Conservation (phyloP, 2,888 invertebrate genomes). For the Cloeon dipterum region DNA sequence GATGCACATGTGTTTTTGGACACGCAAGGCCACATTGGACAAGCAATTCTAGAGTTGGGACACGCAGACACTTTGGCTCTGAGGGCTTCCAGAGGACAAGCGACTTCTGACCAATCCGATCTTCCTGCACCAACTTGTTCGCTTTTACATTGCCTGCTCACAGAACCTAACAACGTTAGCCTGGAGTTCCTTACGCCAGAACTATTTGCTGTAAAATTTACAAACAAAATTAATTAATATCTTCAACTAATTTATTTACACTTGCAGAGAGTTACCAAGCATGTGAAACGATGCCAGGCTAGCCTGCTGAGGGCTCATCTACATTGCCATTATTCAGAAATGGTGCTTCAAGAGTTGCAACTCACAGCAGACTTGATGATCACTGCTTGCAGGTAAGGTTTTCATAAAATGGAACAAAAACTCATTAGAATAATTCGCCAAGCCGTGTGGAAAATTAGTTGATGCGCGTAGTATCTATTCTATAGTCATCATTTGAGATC, state of each 20-base stretch:
- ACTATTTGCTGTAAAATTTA: slow-evolving; percentile 24
- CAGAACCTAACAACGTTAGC: slow-evolving; percentile 32
- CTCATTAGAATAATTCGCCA: background rate
- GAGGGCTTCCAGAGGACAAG: slow-evolving; percentile 23
- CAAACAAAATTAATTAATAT: no score
- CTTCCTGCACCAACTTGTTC: slow-evolving; percentile 30
- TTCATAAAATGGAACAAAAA: background rate
- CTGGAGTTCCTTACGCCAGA: slow-evolving; percentile 30
- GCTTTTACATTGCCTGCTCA: slow-evolving; percentile 28
- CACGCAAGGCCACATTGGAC: slow-evolving; percentile 20
- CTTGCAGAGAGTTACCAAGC: slow-evolving; percentile 27
- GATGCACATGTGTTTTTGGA: slow-evolving; percentile 28
- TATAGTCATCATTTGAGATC: no score
- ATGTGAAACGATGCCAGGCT: slow-evolving; percentile 27
- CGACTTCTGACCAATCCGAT: slow-evolving; percentile 21
- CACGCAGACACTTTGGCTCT: slow-evolving; percentile 28
- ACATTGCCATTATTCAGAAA: slow-evolving; percentile 18
- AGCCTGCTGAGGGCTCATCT: slow-evolving; percentile 19
- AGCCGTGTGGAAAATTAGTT: no score
- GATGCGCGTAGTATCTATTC: no score
- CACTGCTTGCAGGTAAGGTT: slow-evolving; percentile 21
- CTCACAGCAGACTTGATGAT: slow-evolving; percentile 35
- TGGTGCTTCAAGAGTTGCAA: slow-evolving; percentile 28
- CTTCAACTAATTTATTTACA: slow-evolving; percentile 6
- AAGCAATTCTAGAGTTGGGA: slow-evolving; percentile 28